Conservation (phyloP, 2,113 vertebrate genomes). For the Gila orcuttii region DNA sequence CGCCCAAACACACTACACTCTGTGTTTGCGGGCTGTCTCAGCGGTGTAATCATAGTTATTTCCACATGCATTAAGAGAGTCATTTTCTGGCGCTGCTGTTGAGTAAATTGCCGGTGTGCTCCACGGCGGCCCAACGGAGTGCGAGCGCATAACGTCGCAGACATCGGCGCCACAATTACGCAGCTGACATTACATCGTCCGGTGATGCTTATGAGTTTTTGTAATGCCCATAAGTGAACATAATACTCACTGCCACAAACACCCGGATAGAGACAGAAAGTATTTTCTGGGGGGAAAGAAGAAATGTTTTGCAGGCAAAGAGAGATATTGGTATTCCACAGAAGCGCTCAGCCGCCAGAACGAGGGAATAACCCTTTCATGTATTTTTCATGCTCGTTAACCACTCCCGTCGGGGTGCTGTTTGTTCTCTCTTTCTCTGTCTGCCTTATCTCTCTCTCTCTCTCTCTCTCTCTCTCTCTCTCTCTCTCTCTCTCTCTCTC, state of each 20-base stretch:
- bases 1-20: neutral
- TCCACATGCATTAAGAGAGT: slow-evolving; percentile 57
- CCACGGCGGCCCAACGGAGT: neutral
- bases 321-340: slow-evolving; percentile 58
- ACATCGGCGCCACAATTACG: neutral
- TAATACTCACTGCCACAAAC: neutral
- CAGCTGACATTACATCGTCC: slow-evolving; percentile 1
- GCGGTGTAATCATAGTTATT: slow-evolving; percentile 62
- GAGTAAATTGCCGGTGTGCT: slow-evolving; percentile 55
- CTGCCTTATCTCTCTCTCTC: neutral
- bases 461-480: neutral
- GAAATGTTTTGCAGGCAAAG: slow-evolving; percentile 17
- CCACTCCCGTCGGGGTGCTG: slow-evolving; percentile 62
- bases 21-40: slow-evolving; percentile 36
- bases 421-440: slow-evolving; percentile 45
- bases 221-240: slow-evolving; percentile 16
- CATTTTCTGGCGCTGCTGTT: slow-evolving; percentile 53
- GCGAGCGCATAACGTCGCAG: neutral
- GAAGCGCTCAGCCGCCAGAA: slow-evolving; percentile 38
- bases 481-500: slow-evolving; percentile 15
- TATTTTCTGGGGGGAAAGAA: slow-evolving; percentile 25
- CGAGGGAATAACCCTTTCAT: slow-evolving; percentile 69
- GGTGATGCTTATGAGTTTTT: slow-evolving; percentile 21
- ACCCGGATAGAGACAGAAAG: neutral
- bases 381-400: slow-evolving; percentile 69